Evolutionary conservation across 2,113 vertebrate species (phyloP).

Genomic region (Forbesichthys agassizii): DNA sequence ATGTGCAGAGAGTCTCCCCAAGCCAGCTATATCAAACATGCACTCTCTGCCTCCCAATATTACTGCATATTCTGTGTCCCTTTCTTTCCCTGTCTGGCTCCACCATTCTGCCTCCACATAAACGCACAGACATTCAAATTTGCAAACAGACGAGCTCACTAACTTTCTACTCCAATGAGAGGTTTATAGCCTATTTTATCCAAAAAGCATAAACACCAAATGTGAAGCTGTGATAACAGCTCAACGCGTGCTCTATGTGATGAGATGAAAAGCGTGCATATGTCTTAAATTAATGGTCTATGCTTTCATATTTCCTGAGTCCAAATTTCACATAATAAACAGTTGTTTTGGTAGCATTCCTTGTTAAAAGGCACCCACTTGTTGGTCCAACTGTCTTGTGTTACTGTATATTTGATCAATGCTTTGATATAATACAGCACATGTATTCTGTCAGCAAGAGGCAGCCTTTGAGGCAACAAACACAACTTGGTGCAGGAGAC

Average conservation of each 20-base stretch:
- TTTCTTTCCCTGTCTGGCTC: constrained; percentile 25
- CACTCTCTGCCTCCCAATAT: constrained; percentile 40
- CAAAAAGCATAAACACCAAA: not conserved
- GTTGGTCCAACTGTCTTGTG: too few species aligned
- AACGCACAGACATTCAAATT: constrained; percentile 14
- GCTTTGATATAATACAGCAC: too few species aligned
- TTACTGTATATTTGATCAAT: too few species aligned
- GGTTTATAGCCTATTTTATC: not conserved
- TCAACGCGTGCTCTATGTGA: not conserved
- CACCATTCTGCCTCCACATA: constrained; percentile 8
- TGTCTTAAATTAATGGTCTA: not conserved
- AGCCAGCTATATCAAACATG: constrained; percentile 53
- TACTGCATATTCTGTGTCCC: constrained; percentile 50
- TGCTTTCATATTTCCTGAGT: constrained; percentile 34
- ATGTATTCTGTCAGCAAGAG: not conserved
- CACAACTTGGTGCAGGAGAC: constrained; percentile 35
- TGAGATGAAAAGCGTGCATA: too few species aligned
- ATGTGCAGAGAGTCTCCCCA: constrained; percentile 65
- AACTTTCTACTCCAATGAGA: not conserved
- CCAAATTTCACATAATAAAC: constrained; percentile 5
- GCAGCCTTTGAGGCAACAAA: constrained; percentile 6
- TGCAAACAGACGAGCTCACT: constrained; percentile 6
- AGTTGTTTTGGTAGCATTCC: not conserved
- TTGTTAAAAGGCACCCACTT: not conserved
- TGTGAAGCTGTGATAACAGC: not conserved